Evolutionary conservation across 2,888 invertebrate species (phyloP).

Genomic region (Mellilla xanthometata): DNA sequence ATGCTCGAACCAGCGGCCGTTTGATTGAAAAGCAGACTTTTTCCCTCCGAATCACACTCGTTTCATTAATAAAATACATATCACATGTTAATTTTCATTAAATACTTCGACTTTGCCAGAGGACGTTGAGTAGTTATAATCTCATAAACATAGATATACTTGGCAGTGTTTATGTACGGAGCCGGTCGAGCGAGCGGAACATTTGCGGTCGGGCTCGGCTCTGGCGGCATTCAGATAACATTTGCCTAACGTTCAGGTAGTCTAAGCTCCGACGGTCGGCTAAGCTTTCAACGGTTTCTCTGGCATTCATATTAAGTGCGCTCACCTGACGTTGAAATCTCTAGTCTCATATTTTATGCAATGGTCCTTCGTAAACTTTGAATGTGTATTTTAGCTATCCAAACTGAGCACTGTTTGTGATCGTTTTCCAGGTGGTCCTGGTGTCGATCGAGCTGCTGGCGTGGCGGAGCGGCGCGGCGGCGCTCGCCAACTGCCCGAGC

Average conservation of each 20-base stretch:
- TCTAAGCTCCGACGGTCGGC: slow-evolving; percentile 28
- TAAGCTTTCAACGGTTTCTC: slow-evolving; percentile 35
- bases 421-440: slow-evolving; percentile 66
- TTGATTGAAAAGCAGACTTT: too few relatives aligned
- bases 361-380: too few relatives aligned
- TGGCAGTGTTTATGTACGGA: too few relatives aligned
- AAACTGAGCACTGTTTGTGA: slow-evolving; percentile 22
- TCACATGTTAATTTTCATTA: slow-evolving; percentile 38
- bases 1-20: too few relatives aligned
- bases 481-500: slow-evolving; percentile 91
- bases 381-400: not conserved
- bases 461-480: slow-evolving; percentile 73
- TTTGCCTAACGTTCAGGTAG: slow-evolving; percentile 31
- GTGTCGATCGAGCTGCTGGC: slow-evolving; percentile 62
- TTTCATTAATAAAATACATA: too few relatives aligned
- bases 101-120: slow-evolving; percentile 31
- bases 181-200: slow-evolving; percentile 33
- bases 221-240: slow-evolving; percentile 28
- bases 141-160: too few relatives aligned
- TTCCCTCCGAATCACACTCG: too few relatives aligned
- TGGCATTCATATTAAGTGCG: slow-evolving; percentile 30
- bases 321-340: slow-evolving; percentile 8
- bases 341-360: slow-evolving; percentile 12
- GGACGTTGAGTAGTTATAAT: too few relatives aligned
- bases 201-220: slow-evolving; percentile 38